Percentiles rank a stretch among this genome's conserved stretches.
phyloP scores from a whole-genome alignment of 2,888 invertebrate genomes.

The Lycaena phlaeas region DNA sequence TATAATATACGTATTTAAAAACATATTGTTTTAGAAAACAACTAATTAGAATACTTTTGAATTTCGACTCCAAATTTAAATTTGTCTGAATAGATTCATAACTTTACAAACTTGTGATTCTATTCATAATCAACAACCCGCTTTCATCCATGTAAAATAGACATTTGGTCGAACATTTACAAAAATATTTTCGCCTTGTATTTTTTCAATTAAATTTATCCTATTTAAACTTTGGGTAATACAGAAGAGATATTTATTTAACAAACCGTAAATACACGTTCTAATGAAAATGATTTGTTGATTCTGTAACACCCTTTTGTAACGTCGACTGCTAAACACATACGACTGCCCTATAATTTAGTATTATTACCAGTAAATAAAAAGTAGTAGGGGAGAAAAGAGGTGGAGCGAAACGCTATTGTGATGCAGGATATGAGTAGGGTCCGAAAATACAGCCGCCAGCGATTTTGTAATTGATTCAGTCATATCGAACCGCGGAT shows the following conservation, averaged over 20 bases:
- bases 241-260: not conserved
- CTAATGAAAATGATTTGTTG: constrained; percentile 6
- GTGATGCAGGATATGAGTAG: constrained; percentile 50
- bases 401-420: constrained; percentile 69
- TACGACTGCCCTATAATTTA: constrained; percentile 58
- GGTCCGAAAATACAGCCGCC: constrained; percentile 53
- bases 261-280: too few relatives aligned
- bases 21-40: too few relatives aligned
- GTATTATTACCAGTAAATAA: constrained; percentile 71
- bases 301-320: constrained; percentile 45
- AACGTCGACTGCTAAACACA: constrained; percentile 41
- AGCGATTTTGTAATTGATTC: constrained; percentile 66
- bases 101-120: too few relatives aligned
- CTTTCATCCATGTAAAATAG: too few relatives aligned
- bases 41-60: too few relatives aligned
- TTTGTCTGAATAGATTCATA: too few relatives aligned
- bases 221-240: too few relatives aligned
- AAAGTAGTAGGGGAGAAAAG: constrained; percentile 70
- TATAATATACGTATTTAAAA: not conserved
- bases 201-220: too few relatives aligned
- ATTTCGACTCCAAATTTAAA: too few relatives aligned
- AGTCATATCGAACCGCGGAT: constrained; percentile 46
- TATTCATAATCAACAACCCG: too few relatives aligned
- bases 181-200: too few relatives aligned
- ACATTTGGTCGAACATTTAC: too few relatives aligned